Evolutionary conservation across 2,888 invertebrate species (phyloP).

Genomic region (Nomada fabriciana): DNA sequence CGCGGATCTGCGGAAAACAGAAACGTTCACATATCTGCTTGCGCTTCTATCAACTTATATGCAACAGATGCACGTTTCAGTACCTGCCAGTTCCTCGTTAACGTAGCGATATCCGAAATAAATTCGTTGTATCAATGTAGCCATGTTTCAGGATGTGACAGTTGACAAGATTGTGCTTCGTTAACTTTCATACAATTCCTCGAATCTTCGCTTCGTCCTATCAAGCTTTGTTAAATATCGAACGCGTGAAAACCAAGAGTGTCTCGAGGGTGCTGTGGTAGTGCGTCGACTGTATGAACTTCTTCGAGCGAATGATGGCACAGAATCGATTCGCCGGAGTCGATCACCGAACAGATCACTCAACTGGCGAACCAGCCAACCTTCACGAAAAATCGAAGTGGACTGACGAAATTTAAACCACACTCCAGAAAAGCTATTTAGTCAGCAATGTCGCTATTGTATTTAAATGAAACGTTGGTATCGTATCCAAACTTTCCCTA

Average conservation of each 20-base stretch:
- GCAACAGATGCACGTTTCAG: background rate
- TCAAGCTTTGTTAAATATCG: too few species aligned
- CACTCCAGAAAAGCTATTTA: slow-evolving; percentile 36
- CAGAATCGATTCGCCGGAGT: background rate
- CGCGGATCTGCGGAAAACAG: slow-evolving; percentile 86
- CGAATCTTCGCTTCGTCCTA: background rate
- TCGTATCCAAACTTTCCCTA: background rate
- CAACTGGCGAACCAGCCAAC: slow-evolving; percentile 77
- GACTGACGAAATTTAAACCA: slow-evolving; percentile 72
- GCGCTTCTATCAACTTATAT: background rate
- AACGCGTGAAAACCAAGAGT: too few species aligned
- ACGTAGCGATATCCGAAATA: slow-evolving; percentile 72
- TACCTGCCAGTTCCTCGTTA: slow-evolving; percentile 80
- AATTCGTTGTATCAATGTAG: slow-evolving; percentile 72
- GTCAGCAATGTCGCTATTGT: slow-evolving; percentile 58
- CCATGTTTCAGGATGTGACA: slow-evolving; percentile 68
- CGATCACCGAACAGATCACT: slow-evolving; percentile 26
- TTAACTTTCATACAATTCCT: background rate
- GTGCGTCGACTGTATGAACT: too few species aligned
- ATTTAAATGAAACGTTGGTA: slow-evolving; percentile 62
- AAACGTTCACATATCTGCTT: background rate
- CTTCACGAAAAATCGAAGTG: slow-evolving; percentile 67
- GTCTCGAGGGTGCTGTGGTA: too few species aligned
- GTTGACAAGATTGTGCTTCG: background rate
- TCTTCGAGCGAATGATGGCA: background rate